Conservation (phyloP, 2,797 vertebrate genomes). For the Microctenopoma steveboyesi region DNA sequence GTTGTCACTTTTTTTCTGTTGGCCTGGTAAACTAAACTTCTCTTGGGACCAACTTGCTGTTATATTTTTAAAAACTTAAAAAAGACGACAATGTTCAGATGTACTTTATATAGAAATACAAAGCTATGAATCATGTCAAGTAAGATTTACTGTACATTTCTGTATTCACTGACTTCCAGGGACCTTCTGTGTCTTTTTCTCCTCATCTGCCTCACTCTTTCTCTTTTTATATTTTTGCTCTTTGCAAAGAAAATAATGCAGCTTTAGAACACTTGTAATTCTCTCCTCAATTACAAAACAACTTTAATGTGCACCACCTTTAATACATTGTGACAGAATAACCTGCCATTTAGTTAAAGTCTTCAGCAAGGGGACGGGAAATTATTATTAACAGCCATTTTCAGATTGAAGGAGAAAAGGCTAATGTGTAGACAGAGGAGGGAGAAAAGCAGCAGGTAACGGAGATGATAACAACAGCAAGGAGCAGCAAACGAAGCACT, state of each 20-base stretch:
- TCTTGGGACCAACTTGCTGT: constrained; percentile 25
- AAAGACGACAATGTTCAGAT: constrained; percentile 53
- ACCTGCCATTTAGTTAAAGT: constrained; percentile 61
- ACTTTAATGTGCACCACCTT: constrained; percentile 54
- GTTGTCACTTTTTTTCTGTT: constrained; percentile 13
- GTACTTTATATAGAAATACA: constrained; percentile 67
- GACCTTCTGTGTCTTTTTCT: constrained; percentile 57
- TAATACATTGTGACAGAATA: constrained; percentile 74
- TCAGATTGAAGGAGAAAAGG: constrained; percentile 29
- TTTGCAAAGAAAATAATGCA: constrained; percentile 53
- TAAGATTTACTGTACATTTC: constrained; percentile 66
- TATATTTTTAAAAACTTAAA: constrained; percentile 46
- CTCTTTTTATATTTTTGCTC: constrained; percentile 48
- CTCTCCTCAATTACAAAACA: constrained; percentile 64
- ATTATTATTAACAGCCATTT: constrained; percentile 51
- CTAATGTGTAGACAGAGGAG: constrained; percentile 14
- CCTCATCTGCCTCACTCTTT: not conserved
- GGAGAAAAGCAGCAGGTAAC: too few species aligned
- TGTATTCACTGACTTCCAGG: constrained; percentile 54
- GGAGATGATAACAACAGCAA: too few species aligned
- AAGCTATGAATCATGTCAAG: constrained; percentile 63
- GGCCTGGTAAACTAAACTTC: constrained; percentile 39
- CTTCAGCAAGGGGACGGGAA: constrained; percentile 38
- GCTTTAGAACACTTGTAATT: constrained; percentile 52
- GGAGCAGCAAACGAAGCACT: too few species aligned